A percentile compares a stretch with the other conserved stretches of the same genome.
Conservation (phyloP, 2,113 vertebrate species). For the Scolopax mira region DNA sequence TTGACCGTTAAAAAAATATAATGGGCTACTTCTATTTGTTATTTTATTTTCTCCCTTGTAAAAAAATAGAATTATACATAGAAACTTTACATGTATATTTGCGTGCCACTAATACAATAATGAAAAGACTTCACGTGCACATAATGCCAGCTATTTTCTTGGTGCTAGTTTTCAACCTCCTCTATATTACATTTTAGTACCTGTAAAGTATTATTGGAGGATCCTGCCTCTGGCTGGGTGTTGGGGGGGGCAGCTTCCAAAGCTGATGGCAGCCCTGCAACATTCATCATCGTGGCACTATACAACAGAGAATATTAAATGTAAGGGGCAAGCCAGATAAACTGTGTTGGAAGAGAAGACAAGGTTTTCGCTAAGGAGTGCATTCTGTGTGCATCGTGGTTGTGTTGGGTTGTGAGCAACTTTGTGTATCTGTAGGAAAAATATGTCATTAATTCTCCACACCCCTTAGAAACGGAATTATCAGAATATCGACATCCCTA, state of each 20-base stretch:
- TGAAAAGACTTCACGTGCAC: neutral
- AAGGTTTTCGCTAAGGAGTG: fast-evolving
- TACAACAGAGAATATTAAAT: neutral
- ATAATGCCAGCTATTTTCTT: neutral
- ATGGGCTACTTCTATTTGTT: neutral
- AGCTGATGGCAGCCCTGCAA: neutral
- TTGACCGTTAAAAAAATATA: neutral
- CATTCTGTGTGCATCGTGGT: fast-evolving
- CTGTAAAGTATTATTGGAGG: neutral
- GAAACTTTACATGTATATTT: neutral
- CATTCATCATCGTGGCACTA: neutral
- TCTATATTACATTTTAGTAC: neutral
- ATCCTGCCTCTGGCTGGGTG: neutral
- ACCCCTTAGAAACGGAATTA: neutral
- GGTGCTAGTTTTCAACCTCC: neutral
- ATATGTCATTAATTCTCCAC: neutral
- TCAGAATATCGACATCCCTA: neutral
- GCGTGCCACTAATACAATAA: neutral
- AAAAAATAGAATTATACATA: neutral
- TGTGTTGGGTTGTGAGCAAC: fast-evolving
- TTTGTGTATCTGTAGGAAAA: neutral
- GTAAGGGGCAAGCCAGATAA: neutral
- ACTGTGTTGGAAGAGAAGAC: neutral
- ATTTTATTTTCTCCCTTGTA: neutral
- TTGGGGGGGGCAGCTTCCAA: neutral